These are phyloP conservation scores for Parasteatoda tepidariorum DNA, from an alignment of 1,140 invertebrate species.

Conservation along the genomic window DNA sequence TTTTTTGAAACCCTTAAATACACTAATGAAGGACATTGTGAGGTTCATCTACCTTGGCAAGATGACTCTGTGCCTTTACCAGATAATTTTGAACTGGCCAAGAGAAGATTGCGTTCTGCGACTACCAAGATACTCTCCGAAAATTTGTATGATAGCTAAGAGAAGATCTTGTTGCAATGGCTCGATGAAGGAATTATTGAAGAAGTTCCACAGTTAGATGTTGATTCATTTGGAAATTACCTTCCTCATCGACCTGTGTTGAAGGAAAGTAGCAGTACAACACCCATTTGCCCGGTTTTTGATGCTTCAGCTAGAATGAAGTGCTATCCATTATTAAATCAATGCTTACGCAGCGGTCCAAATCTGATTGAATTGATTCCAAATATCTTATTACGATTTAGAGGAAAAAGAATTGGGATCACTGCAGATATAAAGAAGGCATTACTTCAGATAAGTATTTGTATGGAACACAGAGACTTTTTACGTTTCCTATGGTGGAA, in stretches of 20 bases:
- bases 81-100: not conserved
- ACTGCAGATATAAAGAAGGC: conserved; percentile 9
- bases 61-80: no score
- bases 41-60: not conserved
- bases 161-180: not conserved
- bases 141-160: not conserved
- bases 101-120: no score
- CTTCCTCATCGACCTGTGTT: not conserved
- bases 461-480: not conserved
- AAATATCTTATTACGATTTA: not conserved
- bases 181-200: not conserved
- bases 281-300: not conserved
- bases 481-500: not conserved
- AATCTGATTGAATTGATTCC: not conserved
- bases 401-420: not conserved
- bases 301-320: not conserved
- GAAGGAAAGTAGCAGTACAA: not conserved
- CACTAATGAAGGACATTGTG: not conserved
- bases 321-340: not conserved
- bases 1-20: not conserved
- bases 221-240: not conserved
- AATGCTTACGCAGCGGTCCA: not conserved
- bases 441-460: not conserved
- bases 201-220: not conserved
- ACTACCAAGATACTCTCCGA: not conserved